Conservation (phyloP, 1,140 invertebrate genomes). For the Zeugodacus cucurbitae region DNA sequence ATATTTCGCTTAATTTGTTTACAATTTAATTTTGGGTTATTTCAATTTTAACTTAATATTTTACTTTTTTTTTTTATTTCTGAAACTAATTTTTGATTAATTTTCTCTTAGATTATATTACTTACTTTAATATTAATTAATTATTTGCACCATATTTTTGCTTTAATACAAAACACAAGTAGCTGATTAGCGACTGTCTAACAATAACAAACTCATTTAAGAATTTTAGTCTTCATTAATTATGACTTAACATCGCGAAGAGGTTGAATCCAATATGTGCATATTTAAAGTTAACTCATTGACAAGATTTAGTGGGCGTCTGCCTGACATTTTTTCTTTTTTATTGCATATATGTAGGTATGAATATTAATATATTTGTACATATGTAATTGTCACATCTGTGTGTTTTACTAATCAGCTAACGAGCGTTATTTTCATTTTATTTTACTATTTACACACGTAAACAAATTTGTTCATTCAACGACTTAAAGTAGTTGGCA, state of each 20-base stretch:
- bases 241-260: background rate
- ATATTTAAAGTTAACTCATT: background rate
- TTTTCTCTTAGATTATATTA: background rate
- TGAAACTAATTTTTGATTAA: background rate
- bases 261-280: background rate
- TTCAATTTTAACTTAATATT: background rate
- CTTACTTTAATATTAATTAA: background rate
- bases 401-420: slow-evolving; percentile 1
- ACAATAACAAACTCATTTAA: background rate
- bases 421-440: background rate
- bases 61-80: background rate
- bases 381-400: background rate
- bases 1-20: no score
- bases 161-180: background rate
- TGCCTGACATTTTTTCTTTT: background rate
- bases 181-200: background rate
- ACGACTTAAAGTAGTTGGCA: background rate
- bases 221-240: background rate
- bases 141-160: background rate
- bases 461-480: background rate
- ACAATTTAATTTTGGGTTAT: no score
- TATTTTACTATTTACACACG: background rate
- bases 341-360: background rate
- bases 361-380: background rate
- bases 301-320: background rate